These are phyloP conservation scores for Phoxinus phoxinus DNA, from an alignment of 2,113 vertebrate species.

Conservation along the genomic window DNA sequence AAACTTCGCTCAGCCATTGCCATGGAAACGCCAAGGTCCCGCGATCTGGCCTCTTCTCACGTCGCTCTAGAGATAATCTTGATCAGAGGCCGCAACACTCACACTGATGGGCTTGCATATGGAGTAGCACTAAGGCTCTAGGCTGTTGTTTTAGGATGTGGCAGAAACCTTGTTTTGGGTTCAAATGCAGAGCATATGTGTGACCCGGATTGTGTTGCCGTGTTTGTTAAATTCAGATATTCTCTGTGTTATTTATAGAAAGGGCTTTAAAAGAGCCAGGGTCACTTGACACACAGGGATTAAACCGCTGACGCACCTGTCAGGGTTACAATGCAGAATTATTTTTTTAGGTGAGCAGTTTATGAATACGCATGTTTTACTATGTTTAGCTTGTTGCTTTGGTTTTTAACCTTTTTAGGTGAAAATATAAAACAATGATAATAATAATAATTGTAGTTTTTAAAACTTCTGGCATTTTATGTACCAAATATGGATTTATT, in stretches of 20 bases:
- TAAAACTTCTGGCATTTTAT: neutral
- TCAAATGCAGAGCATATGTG: conserved; percentile 33
- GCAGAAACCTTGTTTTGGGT: conserved; percentile 41
- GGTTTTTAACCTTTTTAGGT: neutral
- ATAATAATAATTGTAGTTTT: neutral
- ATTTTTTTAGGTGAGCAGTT: neutral
- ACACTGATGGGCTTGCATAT: conserved; percentile 40
- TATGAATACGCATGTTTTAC: neutral
- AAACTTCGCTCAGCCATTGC: conserved; percentile 34
- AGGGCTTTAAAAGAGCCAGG: neutral
- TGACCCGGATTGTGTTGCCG: conserved; percentile 11
- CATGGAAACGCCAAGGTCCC: conserved; percentile 38
- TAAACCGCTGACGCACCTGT: conserved; percentile 8
- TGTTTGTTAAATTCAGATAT: conserved; percentile 13
- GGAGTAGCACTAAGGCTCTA: conserved; percentile 30
- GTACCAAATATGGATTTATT: neutral
- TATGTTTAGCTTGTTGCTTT: neutral
- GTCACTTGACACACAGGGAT: conserved; percentile 34
- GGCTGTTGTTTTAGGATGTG: conserved; percentile 47
- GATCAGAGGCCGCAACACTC: conserved; percentile 8
- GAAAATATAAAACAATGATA: neutral
- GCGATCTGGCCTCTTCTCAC: neutral
- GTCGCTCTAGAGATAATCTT: conserved; percentile 50
- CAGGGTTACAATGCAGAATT: conserved; percentile 7
- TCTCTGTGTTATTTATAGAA: conserved; percentile 24